A percentile compares a stretch with the other conserved stretches of the same genome.
phyloP scores from a whole-genome alignment of 1,140 invertebrate species.

The Hesperophylax magnus region DNA sequence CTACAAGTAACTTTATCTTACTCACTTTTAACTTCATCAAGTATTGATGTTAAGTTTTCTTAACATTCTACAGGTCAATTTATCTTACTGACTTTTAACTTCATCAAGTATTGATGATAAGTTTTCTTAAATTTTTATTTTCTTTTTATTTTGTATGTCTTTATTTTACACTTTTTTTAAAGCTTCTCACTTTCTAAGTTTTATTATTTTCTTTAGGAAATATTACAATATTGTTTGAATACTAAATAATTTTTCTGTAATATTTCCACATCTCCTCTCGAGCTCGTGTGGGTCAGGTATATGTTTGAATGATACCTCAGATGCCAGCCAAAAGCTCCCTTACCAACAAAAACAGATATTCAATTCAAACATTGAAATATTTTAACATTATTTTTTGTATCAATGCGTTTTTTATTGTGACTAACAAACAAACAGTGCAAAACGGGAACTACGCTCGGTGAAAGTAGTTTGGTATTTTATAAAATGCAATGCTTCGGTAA shows the following conservation, averaged over 20 bases:
- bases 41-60: not conserved
- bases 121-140: not conserved
- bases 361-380: not conserved
- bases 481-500: slow-evolving; percentile 26
- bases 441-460: not conserved
- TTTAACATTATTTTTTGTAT: not conserved
- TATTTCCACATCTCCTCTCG: slow-evolving; percentile 22
- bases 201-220: slow-evolving; percentile 19
- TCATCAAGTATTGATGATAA: not conserved
- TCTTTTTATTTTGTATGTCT: not conserved
- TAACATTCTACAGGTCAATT: not conserved
- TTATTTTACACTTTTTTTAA: not conserved
- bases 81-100: not conserved
- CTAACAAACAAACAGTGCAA: not conserved
- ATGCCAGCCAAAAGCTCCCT: slow-evolving; percentile 45
- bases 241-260: slow-evolving; percentile 24
- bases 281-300: slow-evolving; percentile 48
- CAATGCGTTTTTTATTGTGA: not conserved
- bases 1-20: not conserved
- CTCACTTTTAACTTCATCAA: not conserved
- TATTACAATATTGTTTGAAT: slow-evolving; percentile 31
- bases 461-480: not conserved
- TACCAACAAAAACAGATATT: not conserved
- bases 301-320: slow-evolving; percentile 43
- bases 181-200: not conserved